These are phyloP conservation scores for Malurus cyaneus DNA, from an alignment of 2,113 vertebrate genomes.

Conservation along the genomic window DNA sequence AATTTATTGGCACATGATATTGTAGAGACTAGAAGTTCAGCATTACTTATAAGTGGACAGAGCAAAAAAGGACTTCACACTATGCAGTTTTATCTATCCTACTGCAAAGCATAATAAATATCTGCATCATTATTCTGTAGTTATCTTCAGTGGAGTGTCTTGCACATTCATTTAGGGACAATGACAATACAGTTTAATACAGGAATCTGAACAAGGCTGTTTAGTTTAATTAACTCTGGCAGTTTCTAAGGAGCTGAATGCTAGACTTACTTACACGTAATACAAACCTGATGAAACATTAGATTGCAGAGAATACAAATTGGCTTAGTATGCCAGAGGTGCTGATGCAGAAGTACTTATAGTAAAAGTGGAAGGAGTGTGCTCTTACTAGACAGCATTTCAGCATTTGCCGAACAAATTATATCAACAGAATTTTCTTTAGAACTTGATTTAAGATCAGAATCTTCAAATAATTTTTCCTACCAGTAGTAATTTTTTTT, in stretches of 20 bases:
- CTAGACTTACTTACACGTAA: neutral
- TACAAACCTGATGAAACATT: neutral
- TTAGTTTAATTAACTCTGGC: neutral
- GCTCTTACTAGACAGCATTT: neutral
- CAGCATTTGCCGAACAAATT: neutral
- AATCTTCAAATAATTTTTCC: neutral
- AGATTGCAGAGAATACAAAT: neutral
- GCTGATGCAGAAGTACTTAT: rapidly evolving
- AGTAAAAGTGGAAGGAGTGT: neutral
- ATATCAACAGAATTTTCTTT: neutral
- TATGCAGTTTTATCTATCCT: neutral
- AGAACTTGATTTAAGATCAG: neutral
- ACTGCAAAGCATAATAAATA: neutral
- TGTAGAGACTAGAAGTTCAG: neutral
- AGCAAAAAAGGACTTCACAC: neutral
- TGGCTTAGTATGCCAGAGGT: neutral
- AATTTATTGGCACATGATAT: neutral
- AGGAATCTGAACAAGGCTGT: neutral
- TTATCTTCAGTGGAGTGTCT: neutral
- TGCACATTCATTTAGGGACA: neutral
- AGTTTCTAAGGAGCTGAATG: neutral
- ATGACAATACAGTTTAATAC: neutral
- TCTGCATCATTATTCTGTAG: neutral
- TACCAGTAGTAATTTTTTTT: neutral
- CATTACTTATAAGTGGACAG: neutral